Conservation (phyloP, 2,888 invertebrate genomes). For the Sicus ferrugineus region DNA sequence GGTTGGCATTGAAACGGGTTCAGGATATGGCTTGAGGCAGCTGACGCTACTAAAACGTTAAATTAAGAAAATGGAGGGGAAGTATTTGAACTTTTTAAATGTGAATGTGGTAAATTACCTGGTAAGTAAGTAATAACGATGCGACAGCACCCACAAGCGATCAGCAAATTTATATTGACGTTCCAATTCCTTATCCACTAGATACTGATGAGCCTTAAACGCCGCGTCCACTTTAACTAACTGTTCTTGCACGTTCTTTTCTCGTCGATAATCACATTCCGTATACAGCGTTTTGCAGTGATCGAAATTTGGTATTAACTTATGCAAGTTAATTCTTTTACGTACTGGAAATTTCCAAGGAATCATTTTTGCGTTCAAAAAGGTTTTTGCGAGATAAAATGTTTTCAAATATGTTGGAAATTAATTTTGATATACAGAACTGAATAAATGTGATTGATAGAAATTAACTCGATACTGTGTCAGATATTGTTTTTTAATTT, state of each 20-base stretch:
- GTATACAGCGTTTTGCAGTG: conserved; percentile 49
- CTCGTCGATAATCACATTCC: conserved; percentile 48
- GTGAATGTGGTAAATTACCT: conserved; percentile 28
- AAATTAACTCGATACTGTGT: no score
- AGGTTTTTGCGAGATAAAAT: no score
- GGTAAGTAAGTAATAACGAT: conserved; percentile 39
- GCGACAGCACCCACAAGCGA: conserved; percentile 40
- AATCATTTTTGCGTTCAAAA: conserved; percentile 15
- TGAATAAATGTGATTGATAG: no score
- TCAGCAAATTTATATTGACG: conserved; percentile 36
- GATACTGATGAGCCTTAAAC: conserved; percentile 35
- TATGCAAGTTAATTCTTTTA: neutral
- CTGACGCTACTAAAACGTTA: conserved; percentile 39
- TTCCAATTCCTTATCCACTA: conserved; percentile 39
- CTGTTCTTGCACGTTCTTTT: conserved; percentile 50
- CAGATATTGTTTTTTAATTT: no score
- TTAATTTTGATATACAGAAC: no score
- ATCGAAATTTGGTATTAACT: conserved; percentile 38
- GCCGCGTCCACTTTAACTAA: conserved; percentile 46
- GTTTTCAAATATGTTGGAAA: no score
- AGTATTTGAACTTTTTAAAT: neutral
- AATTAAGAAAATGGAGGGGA: neutral
- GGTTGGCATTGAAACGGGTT: conserved; percentile 48
- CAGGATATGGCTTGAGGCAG: conserved; percentile 52
- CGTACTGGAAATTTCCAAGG: conserved; percentile 20